phyloP scores from a whole-genome alignment of 1,140 invertebrate genomes.

The Lethocerus indicus region DNA sequence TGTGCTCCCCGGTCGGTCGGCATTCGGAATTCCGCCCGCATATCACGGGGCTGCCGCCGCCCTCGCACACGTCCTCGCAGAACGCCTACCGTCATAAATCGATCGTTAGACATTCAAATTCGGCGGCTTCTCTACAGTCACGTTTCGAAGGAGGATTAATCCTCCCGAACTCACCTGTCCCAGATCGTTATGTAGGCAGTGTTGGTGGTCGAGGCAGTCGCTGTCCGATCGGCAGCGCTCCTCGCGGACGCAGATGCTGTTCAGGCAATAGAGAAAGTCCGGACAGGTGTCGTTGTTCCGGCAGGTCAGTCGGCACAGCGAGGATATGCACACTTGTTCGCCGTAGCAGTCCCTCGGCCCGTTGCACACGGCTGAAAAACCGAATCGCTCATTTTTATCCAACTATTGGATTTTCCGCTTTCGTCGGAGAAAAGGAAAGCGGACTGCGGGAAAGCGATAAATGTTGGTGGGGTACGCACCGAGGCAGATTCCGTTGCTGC shows the following conservation, averaged over 20 bases:
- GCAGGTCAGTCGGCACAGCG: conserved; percentile 62
- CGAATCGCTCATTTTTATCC: too few species aligned
- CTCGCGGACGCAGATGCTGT: conserved; percentile 68
- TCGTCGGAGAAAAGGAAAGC: too few species aligned
- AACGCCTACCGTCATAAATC: conserved; percentile 27
- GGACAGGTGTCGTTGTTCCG: conserved; percentile 57
- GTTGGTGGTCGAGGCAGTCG: conserved; percentile 49
- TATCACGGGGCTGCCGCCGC: conserved; percentile 33
- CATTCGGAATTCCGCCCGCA: conserved; percentile 73
- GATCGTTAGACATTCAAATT: not conserved
- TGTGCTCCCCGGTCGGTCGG: conserved; percentile 43
- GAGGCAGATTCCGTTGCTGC: conserved; percentile 62
- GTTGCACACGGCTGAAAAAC: conserved; percentile 42
- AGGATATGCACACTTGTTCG: conserved; percentile 63
- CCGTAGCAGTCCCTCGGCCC: conserved; percentile 60
- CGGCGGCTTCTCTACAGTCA: not conserved
- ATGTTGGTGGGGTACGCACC: conserved; percentile 38
- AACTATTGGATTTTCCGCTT: too few species aligned
- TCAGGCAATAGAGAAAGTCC: conserved; percentile 61
- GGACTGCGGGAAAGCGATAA: not conserved
- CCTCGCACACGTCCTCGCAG: conserved; percentile 50
- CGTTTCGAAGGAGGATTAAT: too few species aligned
- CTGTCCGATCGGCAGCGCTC: conserved; percentile 45
- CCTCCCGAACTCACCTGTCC: conserved; percentile 35
- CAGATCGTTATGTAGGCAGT: conserved; percentile 44